Conservation (phyloP, 2,113 vertebrate genomes). For the Tinamus guttatus region DNA sequence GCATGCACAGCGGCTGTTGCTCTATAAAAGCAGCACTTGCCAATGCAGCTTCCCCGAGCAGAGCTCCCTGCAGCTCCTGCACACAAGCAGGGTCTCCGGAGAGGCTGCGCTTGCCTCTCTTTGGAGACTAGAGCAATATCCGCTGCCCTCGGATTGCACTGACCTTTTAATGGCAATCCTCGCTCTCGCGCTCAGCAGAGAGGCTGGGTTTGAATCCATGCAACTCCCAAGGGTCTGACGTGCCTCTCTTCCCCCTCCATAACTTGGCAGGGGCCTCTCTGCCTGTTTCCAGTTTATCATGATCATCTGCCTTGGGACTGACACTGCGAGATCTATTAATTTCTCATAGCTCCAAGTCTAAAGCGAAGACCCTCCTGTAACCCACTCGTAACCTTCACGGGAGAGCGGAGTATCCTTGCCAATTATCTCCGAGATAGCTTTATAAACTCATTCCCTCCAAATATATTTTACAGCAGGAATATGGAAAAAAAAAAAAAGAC, state of each 20-base stretch:
- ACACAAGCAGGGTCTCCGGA: not conserved
- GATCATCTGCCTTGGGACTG: constrained; percentile 52
- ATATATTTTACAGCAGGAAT: constrained; percentile 51
- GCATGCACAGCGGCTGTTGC: not conserved
- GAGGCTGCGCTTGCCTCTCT: fast-evolving
- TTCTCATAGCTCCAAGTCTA: constrained; percentile 59
- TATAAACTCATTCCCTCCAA: constrained; percentile 71
- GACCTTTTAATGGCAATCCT: constrained; percentile 38
- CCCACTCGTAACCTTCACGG: constrained; percentile 68
- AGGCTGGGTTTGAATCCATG: not conserved
- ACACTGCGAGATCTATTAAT: constrained; percentile 63
- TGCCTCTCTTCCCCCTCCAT: not conserved
- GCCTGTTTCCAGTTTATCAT: constrained; percentile 49
- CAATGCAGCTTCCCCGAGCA: not conserved
- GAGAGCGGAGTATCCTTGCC: constrained; percentile 61
- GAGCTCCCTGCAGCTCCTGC: not conserved
- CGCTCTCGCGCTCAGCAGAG: not conserved
- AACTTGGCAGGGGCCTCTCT: constrained; percentile 1
- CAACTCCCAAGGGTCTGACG: constrained; percentile 5
- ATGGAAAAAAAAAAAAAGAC: constrained; percentile 52
- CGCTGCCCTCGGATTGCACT: not conserved
- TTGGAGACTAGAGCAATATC: not conserved
- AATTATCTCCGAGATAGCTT: constrained; percentile 71
- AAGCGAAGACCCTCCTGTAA: constrained; percentile 59
- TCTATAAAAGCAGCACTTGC: not conserved